These are phyloP conservation scores for Gymnorhina tibicen DNA, from an alignment of 2,113 vertebrate genomes.

Conservation along the genomic window DNA sequence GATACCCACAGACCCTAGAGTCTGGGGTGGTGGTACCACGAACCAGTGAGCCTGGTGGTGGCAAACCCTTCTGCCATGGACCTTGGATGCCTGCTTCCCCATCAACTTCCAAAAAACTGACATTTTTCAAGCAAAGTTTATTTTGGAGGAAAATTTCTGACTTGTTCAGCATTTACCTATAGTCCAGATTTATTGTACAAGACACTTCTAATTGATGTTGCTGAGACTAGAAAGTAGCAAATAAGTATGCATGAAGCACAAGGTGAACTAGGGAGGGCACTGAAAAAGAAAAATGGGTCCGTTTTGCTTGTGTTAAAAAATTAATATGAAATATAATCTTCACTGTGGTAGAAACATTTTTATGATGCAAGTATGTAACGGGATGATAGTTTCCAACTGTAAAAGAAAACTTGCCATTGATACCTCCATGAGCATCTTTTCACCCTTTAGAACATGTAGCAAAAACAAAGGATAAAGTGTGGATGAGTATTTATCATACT, in stretches of 20 bases:
- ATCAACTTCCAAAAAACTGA: background rate
- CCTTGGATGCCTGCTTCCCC: background rate
- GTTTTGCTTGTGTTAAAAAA: background rate
- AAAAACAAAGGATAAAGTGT: background rate
- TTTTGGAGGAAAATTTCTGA: background rate
- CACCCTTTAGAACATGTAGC: background rate
- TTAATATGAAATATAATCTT: background rate
- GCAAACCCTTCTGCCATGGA: background rate
- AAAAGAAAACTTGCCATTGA: background rate
- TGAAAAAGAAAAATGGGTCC: background rate
- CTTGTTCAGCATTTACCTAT: background rate
- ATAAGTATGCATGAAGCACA: background rate
- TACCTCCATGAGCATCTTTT: background rate
- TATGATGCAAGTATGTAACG: background rate
- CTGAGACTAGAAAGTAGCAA: background rate
- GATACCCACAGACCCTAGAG: background rate
- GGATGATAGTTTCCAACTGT: background rate
- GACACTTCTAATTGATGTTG: background rate
- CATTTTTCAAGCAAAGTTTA: background rate
- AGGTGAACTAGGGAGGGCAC: background rate
- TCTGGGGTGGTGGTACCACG: fast-evolving
- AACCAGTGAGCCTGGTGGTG: background rate
- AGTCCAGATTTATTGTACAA: background rate
- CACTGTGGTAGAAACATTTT: background rate
- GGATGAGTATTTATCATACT: background rate